Evolutionary conservation across 2,888 invertebrate genomes (phyloP).

Genomic region (Pemphredon lugubris): DNA sequence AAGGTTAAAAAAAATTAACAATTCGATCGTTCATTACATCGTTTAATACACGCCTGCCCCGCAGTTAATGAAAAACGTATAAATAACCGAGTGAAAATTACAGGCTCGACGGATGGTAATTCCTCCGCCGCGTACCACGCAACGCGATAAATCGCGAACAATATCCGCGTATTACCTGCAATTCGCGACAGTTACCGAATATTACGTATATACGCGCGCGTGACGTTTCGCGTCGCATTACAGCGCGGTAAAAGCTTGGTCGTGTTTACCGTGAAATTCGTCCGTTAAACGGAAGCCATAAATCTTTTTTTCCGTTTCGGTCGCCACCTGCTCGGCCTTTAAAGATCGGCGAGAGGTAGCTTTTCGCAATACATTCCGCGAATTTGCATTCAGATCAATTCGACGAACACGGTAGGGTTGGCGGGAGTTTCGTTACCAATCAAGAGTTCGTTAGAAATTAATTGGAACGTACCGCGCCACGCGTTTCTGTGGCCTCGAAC

Average conservation of each 20-base stretch:
- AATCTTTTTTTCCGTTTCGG: conserved; percentile 9
- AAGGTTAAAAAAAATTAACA: too few relatives aligned
- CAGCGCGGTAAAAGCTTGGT: not conserved
- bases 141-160: too few relatives aligned
- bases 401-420: not conserved
- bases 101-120: too few relatives aligned
- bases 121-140: too few relatives aligned
- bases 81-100: too few relatives aligned
- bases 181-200: conserved; percentile 1
- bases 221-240: conserved; percentile 6
- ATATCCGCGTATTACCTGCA: conserved; percentile 13
- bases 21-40: too few relatives aligned
- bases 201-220: conserved; percentile 1
- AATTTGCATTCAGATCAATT: conserved; percentile 36
- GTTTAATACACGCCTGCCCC: too few relatives aligned
- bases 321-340: conserved; percentile 23
- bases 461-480: conserved; percentile 50
- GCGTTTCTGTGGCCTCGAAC: conserved; percentile 20
- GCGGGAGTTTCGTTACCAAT: conserved; percentile 33
- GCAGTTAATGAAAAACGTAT: too few relatives aligned
- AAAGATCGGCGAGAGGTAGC: conserved; percentile 31
- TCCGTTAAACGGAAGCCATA: conserved; percentile 12
- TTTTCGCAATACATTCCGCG: conserved; percentile 14
- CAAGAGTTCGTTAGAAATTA: conserved; percentile 61
- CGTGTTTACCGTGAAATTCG: conserved; percentile 15